A percentile compares a stretch with the other conserved stretches of the same genome.
Conservation (phyloP, 2,888 invertebrate species). For the Spodoptera exigua region DNA sequence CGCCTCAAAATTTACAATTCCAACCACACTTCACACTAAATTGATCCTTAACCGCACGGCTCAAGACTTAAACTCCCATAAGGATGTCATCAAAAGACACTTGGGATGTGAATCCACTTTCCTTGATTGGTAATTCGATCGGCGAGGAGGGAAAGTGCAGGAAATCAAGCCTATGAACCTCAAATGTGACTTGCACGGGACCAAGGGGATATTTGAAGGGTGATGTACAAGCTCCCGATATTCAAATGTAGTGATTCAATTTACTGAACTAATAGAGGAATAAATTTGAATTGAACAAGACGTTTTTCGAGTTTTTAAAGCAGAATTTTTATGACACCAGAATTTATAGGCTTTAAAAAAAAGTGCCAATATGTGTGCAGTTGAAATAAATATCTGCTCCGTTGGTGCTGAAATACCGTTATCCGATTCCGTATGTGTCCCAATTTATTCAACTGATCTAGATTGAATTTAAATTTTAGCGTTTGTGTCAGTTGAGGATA, state of each 20-base stretch:
- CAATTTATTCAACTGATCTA: slow-evolving; percentile 11
- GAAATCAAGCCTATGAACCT: slow-evolving; percentile 64
- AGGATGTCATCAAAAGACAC: slow-evolving; percentile 21
- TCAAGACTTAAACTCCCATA: slow-evolving; percentile 36
- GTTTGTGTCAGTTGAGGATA: no score
- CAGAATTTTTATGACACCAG: neutral
- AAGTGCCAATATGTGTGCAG: slow-evolving; percentile 2
- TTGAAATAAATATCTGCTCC: slow-evolving; percentile 10
- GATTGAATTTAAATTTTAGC: slow-evolving; percentile 1
- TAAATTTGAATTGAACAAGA: slow-evolving; percentile 9
- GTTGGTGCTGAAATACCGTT: slow-evolving; percentile 5
- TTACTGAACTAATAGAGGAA: slow-evolving; percentile 37
- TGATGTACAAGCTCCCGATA: slow-evolving; percentile 31
- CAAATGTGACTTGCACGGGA: slow-evolving; percentile 46
- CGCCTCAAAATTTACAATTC: slow-evolving; percentile 33
- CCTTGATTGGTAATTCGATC: slow-evolving; percentile 74
- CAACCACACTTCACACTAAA: slow-evolving; percentile 20
- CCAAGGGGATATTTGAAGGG: slow-evolving; percentile 45
- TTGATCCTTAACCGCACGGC: slow-evolving; percentile 3
- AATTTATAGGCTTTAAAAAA: slow-evolving; percentile 11
- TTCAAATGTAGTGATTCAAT: slow-evolving; percentile 53
- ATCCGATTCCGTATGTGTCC: neutral
- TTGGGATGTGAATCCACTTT: slow-evolving; percentile 65
- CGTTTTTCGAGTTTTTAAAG: slow-evolving; percentile 3
- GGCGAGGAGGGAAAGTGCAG: slow-evolving; percentile 67